Evolutionary conservation across 1,140 invertebrate species (phyloP).

Genomic region (Caenorhabditis elegans): WBcel235 BX284604.4:7419001-7419500

Average conservation of each 20-base stretch:
- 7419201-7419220: slow-evolving; percentile 21
- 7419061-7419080: too few relatives aligned
- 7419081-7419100: too few relatives aligned
- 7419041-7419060: too few relatives aligned
- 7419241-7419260: neutral
- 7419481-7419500: neutral
- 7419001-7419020: too few relatives aligned
- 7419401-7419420: neutral
- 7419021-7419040: too few relatives aligned
- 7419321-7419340: neutral
- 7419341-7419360: too few relatives aligned
- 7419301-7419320: neutral
- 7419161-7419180: neutral
- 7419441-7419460: neutral
- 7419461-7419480: neutral
- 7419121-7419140: too few relatives aligned
- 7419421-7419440: neutral
- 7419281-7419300: neutral
- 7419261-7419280: neutral
- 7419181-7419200: neutral
- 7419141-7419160: neutral
- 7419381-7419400: neutral
- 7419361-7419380: neutral
- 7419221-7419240: neutral
- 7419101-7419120: too few relatives aligned